Base-by-base conservation (phyloP, 2,888 invertebrate species). In the Rhingia campestris region DNA sequence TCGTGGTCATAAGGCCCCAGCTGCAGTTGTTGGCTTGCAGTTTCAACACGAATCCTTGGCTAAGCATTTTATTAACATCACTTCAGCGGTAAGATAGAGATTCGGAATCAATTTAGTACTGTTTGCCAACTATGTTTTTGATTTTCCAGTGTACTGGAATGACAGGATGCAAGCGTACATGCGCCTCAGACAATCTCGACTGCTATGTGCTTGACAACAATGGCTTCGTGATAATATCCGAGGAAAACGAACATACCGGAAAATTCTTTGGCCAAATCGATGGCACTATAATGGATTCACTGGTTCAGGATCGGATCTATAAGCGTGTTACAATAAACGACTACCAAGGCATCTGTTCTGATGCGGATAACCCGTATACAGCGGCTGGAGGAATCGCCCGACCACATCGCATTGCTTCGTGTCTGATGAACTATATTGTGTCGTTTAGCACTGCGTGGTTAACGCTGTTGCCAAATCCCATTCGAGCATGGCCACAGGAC, bases 181-280 rank as follows among this genome's bases (percentile, higher is more conserved):
- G 97, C 88, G 96, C 96, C 12, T 96, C 96, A 7, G 96, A 96
- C 86, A 96, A 96, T 87, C 92, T 97, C 33, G 97, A 98, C 89
- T 98, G 98, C 90, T 98, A 97, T 90, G 95, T 98, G 41, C 92
- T 98, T 72, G 98, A 98, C 90, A 97, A 98, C 91, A 98, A 97
- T 90, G 98, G 98, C 10, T 98, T 97, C 90, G 96, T 98, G 64
- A 95, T 98, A 66, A 94, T 97, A 45, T 97, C 97, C 0, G 97
- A 98, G 91, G 95, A 96, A 86, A 93, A 94, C 39, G 94, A 96
- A 49, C 96, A 98, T 88, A 97, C 97, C 1, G 98, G 98, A 0
- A 94, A 95, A 88, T 98, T 98, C 92, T 98, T 98, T 89, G 98
- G 98, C 0, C 97, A 97, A 91, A 96, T 98, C 49, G 98, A 98